Base-by-base conservation (phyloP, 2,113 vertebrate species). In the Rhabdornis inornatus region DNA sequence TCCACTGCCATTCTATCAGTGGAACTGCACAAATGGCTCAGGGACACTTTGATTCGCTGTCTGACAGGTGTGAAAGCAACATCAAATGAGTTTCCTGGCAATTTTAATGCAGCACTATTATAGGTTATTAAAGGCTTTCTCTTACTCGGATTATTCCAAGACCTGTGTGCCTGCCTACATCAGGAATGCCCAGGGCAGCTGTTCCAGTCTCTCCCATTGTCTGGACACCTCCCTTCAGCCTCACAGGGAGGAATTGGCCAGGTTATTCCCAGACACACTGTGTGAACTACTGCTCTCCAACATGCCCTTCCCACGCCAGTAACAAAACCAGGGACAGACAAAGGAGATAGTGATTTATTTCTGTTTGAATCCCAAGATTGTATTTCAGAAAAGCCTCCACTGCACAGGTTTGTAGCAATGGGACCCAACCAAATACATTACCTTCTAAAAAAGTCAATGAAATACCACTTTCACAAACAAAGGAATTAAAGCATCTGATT, bases 131-230 rank as follows among this genome's bases (percentile, higher is more conserved):
- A 42, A 68, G 39, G 20, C 33, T 83, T 42, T n/a, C 11, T 50
- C n/a, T 31, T 15, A 3, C 23, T 42, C 7, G 27, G n/a, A 18
- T 63, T 37, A 11, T 9, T 24, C n/a, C 35, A 14, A 33, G 24
- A 11, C 5, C 15, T 33, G 27, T 13, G 44, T 50, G 8, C 11
- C 27, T 59, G 49, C 30, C 35, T 9, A 1, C 4, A 16, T 19
- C 64, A 78, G 42, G 35, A 45, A 13, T 3, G 1, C 14, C 18
- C 3, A 0, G 6, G 49, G 55, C 55, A 56, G 53, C 28, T 24
- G 19, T 10, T 8, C 7, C 0, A 0, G 4, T 30, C 61, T 57
- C 47, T 28, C 47, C 42, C 9, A 1, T 2, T 31, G 11, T 33
- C 35, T n/a, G 33, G 37, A 86, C 49, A 16, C 21, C 31, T 42